Evolutionary conservation across 2,888 invertebrate genomes (phyloP).

Genomic region (Formica aserva): DNA sequence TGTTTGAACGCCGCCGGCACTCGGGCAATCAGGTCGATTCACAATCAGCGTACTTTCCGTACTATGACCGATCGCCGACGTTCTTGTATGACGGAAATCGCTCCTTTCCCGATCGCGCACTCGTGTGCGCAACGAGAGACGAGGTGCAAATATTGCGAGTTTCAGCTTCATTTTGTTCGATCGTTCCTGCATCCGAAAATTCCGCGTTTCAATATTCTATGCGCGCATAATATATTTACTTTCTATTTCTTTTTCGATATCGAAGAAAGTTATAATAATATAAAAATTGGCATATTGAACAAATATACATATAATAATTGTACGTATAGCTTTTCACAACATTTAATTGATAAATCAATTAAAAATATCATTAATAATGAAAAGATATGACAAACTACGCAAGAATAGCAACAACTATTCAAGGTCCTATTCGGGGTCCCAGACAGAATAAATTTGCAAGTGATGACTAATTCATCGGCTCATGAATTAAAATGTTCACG

Average conservation of each 20-base stretch:
- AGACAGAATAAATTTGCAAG: constrained; percentile 73
- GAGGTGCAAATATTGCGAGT: constrained; percentile 34
- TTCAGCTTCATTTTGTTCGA: constrained; percentile 11
- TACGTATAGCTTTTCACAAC: not conserved
- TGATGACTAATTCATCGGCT: constrained; percentile 76
- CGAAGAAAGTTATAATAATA: not conserved
- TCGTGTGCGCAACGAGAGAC: constrained; percentile 21
- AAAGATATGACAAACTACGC: constrained; percentile 66
- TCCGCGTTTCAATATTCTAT: constrained; percentile 21
- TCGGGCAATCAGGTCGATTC: constrained; percentile 84
- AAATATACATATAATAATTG: not conserved
- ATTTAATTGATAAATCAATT: not conserved
- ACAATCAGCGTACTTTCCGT: constrained; percentile 80
- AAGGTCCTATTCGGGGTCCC: constrained; percentile 70
- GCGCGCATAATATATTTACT: constrained; percentile 32
- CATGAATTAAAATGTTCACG: constrained; percentile 78
- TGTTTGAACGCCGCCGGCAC: constrained; percentile 83
- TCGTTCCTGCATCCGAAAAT: constrained; percentile 3
- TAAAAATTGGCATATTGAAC: not conserved
- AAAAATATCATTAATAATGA: not conserved
- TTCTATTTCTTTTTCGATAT: not conserved
- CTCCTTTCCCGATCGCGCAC: constrained; percentile 60
- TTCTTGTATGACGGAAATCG: constrained; percentile 60
- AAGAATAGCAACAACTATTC: constrained; percentile 63
- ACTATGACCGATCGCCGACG: constrained; percentile 69